Percentiles rank a stretch among this genome's conserved stretches.
These are phyloP conservation scores for Euplagia quadripunctaria DNA, from an alignment of 2,888 invertebrate species.

Conservation along the genomic window DNA sequence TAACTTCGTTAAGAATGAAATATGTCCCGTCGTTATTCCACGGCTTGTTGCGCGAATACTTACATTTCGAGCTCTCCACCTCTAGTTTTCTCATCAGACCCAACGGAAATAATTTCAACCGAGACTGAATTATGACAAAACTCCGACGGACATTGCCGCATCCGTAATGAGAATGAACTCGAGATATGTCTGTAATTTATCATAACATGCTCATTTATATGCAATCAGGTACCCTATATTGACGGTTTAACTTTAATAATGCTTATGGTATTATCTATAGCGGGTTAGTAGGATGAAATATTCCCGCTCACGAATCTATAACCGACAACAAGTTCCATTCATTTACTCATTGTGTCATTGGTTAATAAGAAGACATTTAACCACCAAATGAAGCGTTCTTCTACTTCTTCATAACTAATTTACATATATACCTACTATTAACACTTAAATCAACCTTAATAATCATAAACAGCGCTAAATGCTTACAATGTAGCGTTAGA, in stretches of 20 bases:
- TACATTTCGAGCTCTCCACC: constrained; percentile 84
- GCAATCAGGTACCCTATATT: constrained; percentile 63
- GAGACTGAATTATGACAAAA: constrained; percentile 87
- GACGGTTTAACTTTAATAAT: constrained; percentile 59
- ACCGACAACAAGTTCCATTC: background rate
- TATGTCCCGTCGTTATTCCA: constrained; percentile 85
- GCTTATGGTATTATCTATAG: background rate
- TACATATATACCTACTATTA: constrained; percentile 28
- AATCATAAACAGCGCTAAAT: constrained; percentile 57
- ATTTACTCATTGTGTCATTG: no score
- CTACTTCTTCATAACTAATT: background rate
- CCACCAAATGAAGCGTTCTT: background rate
- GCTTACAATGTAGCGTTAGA: constrained; percentile 54
- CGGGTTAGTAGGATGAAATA: background rate
- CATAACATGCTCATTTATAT: constrained; percentile 75
- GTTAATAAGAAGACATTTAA: no score
- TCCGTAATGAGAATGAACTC: constrained; percentile 86
- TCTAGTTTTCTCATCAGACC: constrained; percentile 87
- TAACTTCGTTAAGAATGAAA: constrained; percentile 87
- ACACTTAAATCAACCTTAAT: constrained; percentile 42
- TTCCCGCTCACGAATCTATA: no score
- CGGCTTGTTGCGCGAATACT: constrained; percentile 86
- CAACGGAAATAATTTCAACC: constrained; percentile 87
- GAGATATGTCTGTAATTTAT: constrained; percentile 85
- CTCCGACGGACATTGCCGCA: constrained; percentile 86